phyloP scores from a whole-genome alignment of 2,797 vertebrate species.

The Enteromius fasciolatus region DNA sequence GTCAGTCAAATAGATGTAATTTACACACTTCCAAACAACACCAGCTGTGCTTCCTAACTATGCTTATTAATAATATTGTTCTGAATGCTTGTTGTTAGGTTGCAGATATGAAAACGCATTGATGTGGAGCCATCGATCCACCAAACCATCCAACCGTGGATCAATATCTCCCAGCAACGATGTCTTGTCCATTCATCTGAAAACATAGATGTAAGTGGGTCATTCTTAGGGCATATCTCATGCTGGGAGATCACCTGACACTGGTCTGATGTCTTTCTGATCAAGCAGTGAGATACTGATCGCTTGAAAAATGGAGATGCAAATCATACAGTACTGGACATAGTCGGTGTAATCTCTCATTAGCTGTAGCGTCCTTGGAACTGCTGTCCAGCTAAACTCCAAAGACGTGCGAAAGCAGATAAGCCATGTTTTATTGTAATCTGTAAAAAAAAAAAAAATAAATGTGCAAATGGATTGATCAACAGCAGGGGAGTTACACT shows the following conservation, averaged over 20 bases:
- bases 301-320: not conserved
- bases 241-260: conserved; percentile 1
- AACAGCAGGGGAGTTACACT: conserved; percentile 1
- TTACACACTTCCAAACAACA: not conserved
- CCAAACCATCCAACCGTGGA: not conserved
- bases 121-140: conserved; percentile 29
- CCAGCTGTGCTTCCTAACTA: conserved; percentile 11
- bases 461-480: conserved; percentile 5
- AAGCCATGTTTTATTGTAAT: not conserved
- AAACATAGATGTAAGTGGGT: conserved; percentile 17
- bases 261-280: conserved; percentile 12
- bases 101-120: conserved; percentile 11
- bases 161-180: conserved; percentile 1
- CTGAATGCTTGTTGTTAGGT: not conserved
- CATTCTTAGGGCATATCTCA: conserved; percentile 18
- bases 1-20: conserved; percentile 15
- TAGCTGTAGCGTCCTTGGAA: not conserved
- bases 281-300: not conserved
- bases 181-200: conserved; percentile 18
- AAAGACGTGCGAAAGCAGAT: not conserved
- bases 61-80: conserved; percentile 16
- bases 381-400: not conserved
- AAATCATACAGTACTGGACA: not conserved
- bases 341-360: not conserved
- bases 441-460: not conserved